Base-by-base conservation (phyloP, 2,113 vertebrate species). In the Platysteira castanea region DNA sequence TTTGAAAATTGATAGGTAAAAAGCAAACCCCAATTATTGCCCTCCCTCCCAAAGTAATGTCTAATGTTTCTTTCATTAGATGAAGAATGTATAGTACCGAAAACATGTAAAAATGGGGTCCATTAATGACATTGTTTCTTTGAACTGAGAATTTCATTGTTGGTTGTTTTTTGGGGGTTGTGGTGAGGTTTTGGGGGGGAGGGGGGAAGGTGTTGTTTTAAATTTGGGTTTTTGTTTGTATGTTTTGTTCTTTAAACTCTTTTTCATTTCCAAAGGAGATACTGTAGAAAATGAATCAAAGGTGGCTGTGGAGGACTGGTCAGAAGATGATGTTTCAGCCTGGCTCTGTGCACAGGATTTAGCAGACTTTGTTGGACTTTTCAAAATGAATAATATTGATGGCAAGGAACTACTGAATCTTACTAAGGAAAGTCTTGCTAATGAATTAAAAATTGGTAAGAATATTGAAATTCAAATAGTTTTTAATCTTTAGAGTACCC, bases 391-490 rank as follows among this genome's bases (percentile, higher is more conserved):
- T 95, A 98, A 99, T 87, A 98, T 99, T 7, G 98, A 99, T 73
- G 98, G 99, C 60, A 95, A 97, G 90, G 98, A 99, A 95, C 97
- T 99, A 8, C 95, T 98, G 77, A 97, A 87, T 87, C 98, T 99
- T 93, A 98, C 97, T 81, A 99, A 98, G 93, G 99, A 99, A 88
- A 98, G 97, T 21, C 97, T 98, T 82, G 64, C 90, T 76, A 97
- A 98, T 30, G 98, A 99, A 79, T 97, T 99, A 95, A 98, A 99
- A 97, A 98, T 99, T 30, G 98, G 99, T 99, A 98, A 99, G 98
- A 41, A 11, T 63, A 47, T 24, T 82, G 41, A 88, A 83, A 87
- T 64, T 20, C 16, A 46, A 27, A 28, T 56, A 52, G 35, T 41
- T 87, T 79, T 61, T 64, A 44, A 47, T 56, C 23, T 77, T 70